Conservation (phyloP, 2,113 vertebrate species). For the Lamprologus lemairii region DNA sequence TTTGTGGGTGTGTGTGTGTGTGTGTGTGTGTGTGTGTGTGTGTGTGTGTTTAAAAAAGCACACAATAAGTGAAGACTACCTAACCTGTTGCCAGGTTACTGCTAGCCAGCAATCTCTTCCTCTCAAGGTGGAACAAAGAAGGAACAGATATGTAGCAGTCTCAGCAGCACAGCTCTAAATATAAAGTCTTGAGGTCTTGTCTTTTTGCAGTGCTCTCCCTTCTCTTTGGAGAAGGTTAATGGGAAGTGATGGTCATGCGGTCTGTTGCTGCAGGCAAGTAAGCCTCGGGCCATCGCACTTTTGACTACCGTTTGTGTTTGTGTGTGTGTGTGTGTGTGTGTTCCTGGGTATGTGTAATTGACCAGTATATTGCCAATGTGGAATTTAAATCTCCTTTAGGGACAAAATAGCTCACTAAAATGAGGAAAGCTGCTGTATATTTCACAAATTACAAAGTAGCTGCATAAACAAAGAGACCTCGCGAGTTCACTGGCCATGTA, state of each 20-base stretch:
- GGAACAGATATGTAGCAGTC: conserved; percentile 23
- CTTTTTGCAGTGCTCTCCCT: conserved; percentile 42
- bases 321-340: neutral
- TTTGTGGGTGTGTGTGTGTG: fast-evolving
- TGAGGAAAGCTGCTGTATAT: neutral
- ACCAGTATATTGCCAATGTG: conserved; percentile 4
- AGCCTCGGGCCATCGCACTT: conserved; percentile 34
- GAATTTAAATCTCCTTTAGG: neutral
- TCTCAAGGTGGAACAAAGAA: conserved; percentile 48
- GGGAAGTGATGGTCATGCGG: conserved; percentile 46
- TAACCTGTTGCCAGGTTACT: conserved; percentile 67
- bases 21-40: too few species aligned
- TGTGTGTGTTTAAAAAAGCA: neutral
- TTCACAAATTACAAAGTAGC: conserved; percentile 12
- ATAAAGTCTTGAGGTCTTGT: conserved; percentile 55
- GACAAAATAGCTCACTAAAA: conserved; percentile 12
- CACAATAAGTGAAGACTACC: conserved; percentile 27
- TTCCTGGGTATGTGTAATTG: neutral
- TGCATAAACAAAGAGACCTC: neutral
- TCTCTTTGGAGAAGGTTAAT: conserved; percentile 52
- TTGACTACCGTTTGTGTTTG: conserved; percentile 30
- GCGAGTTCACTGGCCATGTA: neutral
- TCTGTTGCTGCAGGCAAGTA: conserved; percentile 39
- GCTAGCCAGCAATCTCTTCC: conserved; percentile 22
- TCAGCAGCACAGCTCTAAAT: conserved; percentile 51